Conservation (phyloP, 2,888 invertebrate species). For the Lacanobia wlatinum region DNA sequence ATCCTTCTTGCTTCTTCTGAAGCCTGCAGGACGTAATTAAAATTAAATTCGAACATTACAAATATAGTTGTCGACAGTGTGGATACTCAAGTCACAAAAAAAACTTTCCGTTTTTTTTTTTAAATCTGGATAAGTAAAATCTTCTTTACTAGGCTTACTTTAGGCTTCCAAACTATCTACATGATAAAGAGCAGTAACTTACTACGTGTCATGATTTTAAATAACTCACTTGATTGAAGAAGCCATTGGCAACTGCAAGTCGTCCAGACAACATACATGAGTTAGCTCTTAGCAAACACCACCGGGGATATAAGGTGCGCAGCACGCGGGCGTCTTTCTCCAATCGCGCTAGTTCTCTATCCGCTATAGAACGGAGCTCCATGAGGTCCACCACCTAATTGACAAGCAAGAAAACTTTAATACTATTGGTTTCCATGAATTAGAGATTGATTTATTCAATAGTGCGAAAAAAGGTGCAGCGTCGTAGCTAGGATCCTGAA, state of each 20-base stretch:
- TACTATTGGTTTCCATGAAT: not conserved
- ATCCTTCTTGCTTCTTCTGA: conserved; percentile 79
- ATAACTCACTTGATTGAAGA: conserved; percentile 76
- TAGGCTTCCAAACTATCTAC: not conserved
- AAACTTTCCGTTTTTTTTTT: not conserved
- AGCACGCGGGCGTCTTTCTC: conserved; percentile 80
- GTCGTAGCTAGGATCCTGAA: too few relatives aligned
- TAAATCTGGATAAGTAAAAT: not conserved
- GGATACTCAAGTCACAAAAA: not conserved
- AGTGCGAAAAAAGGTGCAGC: too few relatives aligned
- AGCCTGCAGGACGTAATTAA: conserved; percentile 61
- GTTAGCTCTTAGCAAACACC: conserved; percentile 81
- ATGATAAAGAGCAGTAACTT: not conserved
- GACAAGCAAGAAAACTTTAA: not conserved
- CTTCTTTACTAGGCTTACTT: too few relatives aligned
- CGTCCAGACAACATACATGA: conserved; percentile 80
- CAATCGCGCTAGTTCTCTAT: conserved; percentile 79
- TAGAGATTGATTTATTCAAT: too few relatives aligned
- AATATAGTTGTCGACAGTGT: not conserved
- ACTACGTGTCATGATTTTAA: not conserved
- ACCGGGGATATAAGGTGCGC: conserved; percentile 80
- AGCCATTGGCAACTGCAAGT: conserved; percentile 67
- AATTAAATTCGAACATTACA: not conserved
- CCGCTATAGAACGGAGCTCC: conserved; percentile 86
- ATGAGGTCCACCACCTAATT: conserved; percentile 85